Evolutionary conservation across 2,113 vertebrate species (phyloP).

Genomic region (cattle (Bos taurus)): ARS-UCD2.0 NC_037332.1:6506501-6507000

Average conservation of each 20-base stretch:
- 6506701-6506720: neutral
- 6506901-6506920: neutral
- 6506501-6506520: neutral
- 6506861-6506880: neutral
- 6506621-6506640: neutral
- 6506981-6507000: neutral
- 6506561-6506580: neutral
- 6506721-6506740: neutral
- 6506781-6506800: neutral
- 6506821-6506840: neutral
- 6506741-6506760: neutral
- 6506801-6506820: neutral
- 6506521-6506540: neutral
- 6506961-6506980: neutral
- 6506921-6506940: neutral
- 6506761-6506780: neutral
- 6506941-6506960: neutral
- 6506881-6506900: neutral
- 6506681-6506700: neutral
- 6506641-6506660: neutral
- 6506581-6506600: neutral
- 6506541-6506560: neutral
- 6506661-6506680: neutral
- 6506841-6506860: neutral
- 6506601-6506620: neutral